Conservation (phyloP, 2,797 vertebrate genomes). For the Tapirus indicus region DNA sequence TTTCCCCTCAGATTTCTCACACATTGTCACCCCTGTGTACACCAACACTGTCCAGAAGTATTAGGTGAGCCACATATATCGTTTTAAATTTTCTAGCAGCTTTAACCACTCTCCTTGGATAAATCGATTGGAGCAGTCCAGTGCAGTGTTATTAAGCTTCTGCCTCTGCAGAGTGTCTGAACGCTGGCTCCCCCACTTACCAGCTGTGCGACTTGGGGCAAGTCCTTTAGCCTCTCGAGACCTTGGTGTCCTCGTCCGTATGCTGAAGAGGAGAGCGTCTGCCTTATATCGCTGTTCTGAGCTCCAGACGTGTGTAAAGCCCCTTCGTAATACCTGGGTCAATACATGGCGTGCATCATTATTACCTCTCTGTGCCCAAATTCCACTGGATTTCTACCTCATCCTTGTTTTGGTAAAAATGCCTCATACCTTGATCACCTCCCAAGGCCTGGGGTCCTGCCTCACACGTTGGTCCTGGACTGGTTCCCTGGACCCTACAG, state of each 20-base stretch:
- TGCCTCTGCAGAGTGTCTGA: neutral
- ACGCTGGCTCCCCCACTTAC: accelerated
- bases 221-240: neutral
- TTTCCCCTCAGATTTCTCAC: neutral
- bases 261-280: too few species aligned
- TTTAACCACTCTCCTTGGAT: neutral
- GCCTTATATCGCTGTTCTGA: accelerated
- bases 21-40: accelerated
- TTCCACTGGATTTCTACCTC: neutral
- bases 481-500: neutral
- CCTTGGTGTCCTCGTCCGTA: accelerated
- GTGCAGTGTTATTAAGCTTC: accelerated
- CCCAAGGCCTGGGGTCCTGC: neutral
- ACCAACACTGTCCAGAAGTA: neutral
- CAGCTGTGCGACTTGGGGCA: neutral
- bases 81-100: neutral
- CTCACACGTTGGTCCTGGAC: neutral
- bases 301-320: neutral
- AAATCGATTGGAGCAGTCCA: accelerated
- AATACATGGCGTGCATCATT: accelerated
- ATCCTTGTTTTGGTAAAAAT: neutral
- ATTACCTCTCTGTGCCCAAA: accelerated
- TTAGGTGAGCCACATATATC: accelerated
- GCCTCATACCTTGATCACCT: neutral
- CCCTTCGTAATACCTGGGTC: too few species aligned